Percentiles rank a stretch among this genome's conserved stretches.
Conservation (phyloP, 1,140 invertebrate genomes). For the Rhopalosiphum padi region DNA sequence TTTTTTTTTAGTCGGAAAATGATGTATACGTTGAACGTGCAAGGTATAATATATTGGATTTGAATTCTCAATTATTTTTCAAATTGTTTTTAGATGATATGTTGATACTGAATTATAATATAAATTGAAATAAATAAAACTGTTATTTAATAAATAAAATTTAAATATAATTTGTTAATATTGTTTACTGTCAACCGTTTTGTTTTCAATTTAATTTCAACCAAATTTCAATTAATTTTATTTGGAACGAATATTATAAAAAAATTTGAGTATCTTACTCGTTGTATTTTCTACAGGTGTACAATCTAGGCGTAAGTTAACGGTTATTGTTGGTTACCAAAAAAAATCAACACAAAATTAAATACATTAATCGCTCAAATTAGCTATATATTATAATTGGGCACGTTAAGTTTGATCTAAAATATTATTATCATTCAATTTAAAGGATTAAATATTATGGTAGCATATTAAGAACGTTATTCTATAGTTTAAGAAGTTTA, state of each 20-base stretch:
- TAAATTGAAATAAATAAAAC: not conserved
- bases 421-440: not conserved
- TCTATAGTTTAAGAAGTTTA: too few species aligned
- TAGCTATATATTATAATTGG: not conserved
- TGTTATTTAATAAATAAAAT: not conserved
- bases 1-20: not conserved
- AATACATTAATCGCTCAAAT: too few species aligned
- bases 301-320: not conserved
- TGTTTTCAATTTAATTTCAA: not conserved
- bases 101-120: not conserved
- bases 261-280: not conserved
- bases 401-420: not conserved
- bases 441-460: too few species aligned
- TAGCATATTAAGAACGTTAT: too few species aligned
- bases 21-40: not conserved
- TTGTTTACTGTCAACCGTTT: not conserved
- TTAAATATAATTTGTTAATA: constrained; percentile 15
- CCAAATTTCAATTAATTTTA: not conserved
- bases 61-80: not conserved
- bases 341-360: too few species aligned
- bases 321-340: not conserved
- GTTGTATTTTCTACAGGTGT: not conserved
- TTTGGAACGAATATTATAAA: not conserved
- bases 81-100: not conserved
- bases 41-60: not conserved